These are phyloP conservation scores for Apis florea DNA, from an alignment of 1,140 invertebrate genomes.

Conservation along the genomic window DNA sequence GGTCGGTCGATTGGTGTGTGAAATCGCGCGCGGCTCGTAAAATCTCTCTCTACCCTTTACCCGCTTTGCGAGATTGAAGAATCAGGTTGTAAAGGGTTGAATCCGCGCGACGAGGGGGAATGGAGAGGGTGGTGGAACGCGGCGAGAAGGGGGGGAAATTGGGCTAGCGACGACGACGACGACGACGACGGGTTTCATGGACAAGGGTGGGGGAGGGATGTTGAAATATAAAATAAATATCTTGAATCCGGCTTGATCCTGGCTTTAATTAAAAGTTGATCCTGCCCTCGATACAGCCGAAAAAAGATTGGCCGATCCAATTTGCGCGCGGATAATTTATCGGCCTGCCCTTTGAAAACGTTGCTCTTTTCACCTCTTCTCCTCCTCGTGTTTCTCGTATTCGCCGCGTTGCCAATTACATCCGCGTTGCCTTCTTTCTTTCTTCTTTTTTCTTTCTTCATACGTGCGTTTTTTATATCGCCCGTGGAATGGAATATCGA, in stretches of 20 bases:
- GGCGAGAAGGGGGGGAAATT: neutral
- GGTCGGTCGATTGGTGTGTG: conserved; percentile 6
- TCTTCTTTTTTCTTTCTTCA: no score
- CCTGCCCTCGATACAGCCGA: conserved; percentile 63
- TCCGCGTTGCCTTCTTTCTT: neutral
- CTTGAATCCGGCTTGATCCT: conserved; percentile 69
- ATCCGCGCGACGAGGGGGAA: conserved; percentile 50
- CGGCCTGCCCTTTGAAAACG: conserved; percentile 11
- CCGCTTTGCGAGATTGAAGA: conserved; percentile 72
- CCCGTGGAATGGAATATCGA: no score
- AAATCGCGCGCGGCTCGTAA: conserved; percentile 60
- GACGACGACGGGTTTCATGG: conserved; percentile 61
- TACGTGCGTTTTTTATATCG: neutral
- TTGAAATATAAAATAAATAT: conserved; percentile 75
- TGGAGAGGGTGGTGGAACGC: conserved; percentile 6
- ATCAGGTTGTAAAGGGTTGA: conserved; percentile 69
- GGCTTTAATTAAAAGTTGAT: conserved; percentile 76
- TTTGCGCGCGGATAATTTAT: conserved; percentile 65
- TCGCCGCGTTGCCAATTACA: conserved; percentile 4
- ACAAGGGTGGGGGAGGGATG: conserved; percentile 40
- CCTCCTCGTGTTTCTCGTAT: neutral
- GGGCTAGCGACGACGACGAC: conserved; percentile 18
- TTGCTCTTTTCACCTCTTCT: neutral
- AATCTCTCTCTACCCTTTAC: conserved; percentile 73
- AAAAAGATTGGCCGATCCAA: conserved; percentile 67